Evolutionary conservation across 2,113 vertebrate species (phyloP), one percentile per base, ranked within the genome.

Genomic region (Electrona antarctica): DNA sequence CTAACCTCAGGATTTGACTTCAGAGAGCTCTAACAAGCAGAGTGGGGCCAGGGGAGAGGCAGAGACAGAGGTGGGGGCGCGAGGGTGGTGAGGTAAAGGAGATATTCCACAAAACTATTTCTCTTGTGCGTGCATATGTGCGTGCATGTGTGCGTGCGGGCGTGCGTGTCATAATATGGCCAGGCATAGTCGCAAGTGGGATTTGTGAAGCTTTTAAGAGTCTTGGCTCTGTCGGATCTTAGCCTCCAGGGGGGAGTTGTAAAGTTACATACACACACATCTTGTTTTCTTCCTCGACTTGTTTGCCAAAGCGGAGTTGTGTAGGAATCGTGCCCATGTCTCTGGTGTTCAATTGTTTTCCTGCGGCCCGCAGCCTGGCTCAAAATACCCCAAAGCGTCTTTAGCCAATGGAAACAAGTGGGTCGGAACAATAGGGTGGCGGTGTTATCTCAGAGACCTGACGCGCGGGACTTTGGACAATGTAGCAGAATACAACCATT

Each of bases 201-300:
- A 83, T 80, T 83, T 83, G 13, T 56, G 49, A 11, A 33, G 65
- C 78, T 54, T 74, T 75, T 77, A 71, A 49, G 56, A 57, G 67
- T 63, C 60, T 82, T 79, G 75, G 62, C 71, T 15, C 58, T 76
- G 78, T 77, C 64, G 71, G 59, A 75, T 78, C 61, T 51, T 62
- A 66, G 66, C 69, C 82, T 66, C 45, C 45, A 65, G 64, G 65
- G 72, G 49, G 8, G 59, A 46, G 15, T 4, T 62, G 28, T 50
- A 45, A 54, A 66, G 67, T 56, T 49, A 72, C 73, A 56, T 68
- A 49, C 57, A 47, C 63, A 69, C 67, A 21, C 59, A 11, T 29
- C 7, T 14, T 55, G 15, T 33, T 41, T 52, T 51, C 14, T 47
- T 41, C 62, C 21, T 12, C 10, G 6, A 28, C 60, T 63, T 62